Evolutionary conservation across 2,113 vertebrate species (phyloP).

Genomic region (Fregetta grallaria): DNA sequence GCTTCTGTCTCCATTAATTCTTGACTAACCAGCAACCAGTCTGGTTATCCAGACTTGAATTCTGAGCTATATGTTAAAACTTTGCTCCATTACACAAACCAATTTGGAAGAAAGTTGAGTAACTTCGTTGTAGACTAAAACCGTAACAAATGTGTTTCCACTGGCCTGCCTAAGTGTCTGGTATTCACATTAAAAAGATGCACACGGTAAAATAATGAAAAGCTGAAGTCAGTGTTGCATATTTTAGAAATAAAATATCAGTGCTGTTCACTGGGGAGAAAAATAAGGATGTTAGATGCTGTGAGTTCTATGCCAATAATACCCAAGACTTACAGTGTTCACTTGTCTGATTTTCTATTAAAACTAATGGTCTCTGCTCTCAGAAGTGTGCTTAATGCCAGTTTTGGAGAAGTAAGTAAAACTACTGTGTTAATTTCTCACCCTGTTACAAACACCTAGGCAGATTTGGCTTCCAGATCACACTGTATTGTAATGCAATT

Average conservation of each 20-base stretch:
- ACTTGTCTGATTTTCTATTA: background rate
- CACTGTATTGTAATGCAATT: background rate
- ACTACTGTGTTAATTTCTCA: background rate
- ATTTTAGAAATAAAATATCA: background rate
- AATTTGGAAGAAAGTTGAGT: background rate
- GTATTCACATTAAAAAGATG: background rate
- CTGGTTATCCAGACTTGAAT: background rate
- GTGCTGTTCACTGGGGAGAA: background rate
- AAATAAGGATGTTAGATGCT: background rate
- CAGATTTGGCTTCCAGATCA: background rate
- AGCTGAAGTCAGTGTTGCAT: background rate
- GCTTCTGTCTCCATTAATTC: background rate
- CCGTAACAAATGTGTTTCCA: rapidly evolving
- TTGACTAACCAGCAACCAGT: background rate
- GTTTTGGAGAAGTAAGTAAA: background rate
- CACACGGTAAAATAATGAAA: background rate
- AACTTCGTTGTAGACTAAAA: background rate
- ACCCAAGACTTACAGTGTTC: background rate
- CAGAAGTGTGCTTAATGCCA: background rate
- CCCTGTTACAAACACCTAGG: background rate
- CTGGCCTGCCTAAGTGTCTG: background rate
- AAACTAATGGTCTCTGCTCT: background rate
- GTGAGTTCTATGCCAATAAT: background rate
- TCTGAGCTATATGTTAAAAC: background rate
- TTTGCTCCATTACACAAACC: background rate